Conservation (phyloP, 2,113 vertebrate genomes). For the Xiphophorus hellerii region DNA sequence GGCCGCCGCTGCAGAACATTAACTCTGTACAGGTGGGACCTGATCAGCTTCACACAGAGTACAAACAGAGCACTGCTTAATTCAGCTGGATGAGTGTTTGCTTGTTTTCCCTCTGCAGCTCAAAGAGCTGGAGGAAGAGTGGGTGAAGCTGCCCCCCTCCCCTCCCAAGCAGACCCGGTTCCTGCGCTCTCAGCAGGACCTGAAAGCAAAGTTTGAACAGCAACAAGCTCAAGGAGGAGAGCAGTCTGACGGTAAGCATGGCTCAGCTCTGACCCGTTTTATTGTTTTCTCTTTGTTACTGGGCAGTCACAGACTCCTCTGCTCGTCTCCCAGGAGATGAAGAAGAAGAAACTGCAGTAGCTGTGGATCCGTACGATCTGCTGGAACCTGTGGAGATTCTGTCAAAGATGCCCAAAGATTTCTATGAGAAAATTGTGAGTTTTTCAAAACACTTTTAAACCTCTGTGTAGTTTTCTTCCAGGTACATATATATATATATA, state of each 20-base stretch:
- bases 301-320: not conserved
- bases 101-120: constrained; percentile 76
- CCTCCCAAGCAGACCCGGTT: constrained; percentile 90
- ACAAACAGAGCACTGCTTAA: not conserved
- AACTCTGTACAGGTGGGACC: constrained; percentile 92
- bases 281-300: not conserved
- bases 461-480: too few species aligned
- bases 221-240: constrained; percentile 89
- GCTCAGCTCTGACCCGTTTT: too few species aligned
- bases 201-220: constrained; percentile 95
- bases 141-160: constrained; percentile 89
- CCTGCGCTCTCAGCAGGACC: constrained; percentile 96
- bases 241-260: constrained; percentile 84
- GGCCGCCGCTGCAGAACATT: constrained; percentile 90
- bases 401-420: constrained; percentile 97
- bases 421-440: constrained; percentile 98
- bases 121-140: constrained; percentile 98
- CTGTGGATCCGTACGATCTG: constrained; percentile 94
- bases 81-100: not conserved
- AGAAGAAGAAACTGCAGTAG: constrained; percentile 79
- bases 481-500: too few species aligned
- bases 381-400: constrained; percentile 96
- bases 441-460: not conserved
- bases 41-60: not conserved
- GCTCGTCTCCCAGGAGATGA: constrained; percentile 79